These are phyloP conservation scores for Ploceus nigricollis DNA, from an alignment of 2,113 vertebrate species.

Conservation along the genomic window DNA sequence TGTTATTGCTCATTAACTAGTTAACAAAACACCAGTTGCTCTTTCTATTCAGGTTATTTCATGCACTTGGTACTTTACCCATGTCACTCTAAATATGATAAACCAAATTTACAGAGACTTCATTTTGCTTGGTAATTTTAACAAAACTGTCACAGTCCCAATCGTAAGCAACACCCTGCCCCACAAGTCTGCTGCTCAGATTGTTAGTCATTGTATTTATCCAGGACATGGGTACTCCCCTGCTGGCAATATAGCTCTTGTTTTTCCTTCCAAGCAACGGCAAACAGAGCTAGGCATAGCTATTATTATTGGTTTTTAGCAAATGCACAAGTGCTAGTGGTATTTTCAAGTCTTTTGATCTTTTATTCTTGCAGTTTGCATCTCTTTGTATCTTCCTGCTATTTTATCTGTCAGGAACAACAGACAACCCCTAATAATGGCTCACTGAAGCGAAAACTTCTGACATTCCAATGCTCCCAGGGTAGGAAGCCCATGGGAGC, in stretches of 20 bases:
- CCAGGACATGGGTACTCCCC: not conserved
- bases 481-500: not conserved
- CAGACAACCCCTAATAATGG: not conserved
- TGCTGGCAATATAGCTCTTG: not conserved
- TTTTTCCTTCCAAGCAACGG: not conserved
- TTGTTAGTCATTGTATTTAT: not conserved
- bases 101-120: not conserved
- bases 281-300: not conserved
- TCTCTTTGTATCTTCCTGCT: not conserved
- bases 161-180: not conserved
- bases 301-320: not conserved
- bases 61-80: not conserved
- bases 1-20: not conserved
- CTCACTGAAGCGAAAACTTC: not conserved
- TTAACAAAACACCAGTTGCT: not conserved
- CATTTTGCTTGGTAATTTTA: not conserved
- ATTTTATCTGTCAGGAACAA: not conserved
- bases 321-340: not conserved
- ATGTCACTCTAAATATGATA: not conserved
- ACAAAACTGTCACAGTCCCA: not conserved
- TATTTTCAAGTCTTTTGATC: not conserved
- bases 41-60: not conserved
- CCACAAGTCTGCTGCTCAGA: not conserved
- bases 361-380: not conserved
- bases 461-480: not conserved